Base-by-base conservation (phyloP, 2,888 invertebrate genomes). In the Myathropa florea region DNA sequence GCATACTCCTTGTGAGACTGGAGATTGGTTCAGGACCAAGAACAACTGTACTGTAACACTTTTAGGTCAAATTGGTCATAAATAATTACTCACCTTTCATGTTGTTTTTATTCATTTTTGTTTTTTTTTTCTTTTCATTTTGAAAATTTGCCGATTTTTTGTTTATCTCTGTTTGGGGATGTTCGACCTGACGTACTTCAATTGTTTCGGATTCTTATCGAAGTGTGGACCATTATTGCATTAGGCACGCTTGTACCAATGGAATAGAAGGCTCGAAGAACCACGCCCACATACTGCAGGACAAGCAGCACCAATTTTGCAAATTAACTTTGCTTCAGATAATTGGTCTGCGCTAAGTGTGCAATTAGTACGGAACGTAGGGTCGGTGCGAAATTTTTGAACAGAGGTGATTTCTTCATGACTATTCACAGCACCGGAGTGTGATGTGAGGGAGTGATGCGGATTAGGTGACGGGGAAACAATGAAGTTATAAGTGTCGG, bases 21-120 rank as follows among this genome's bases (percentile, higher is more conserved):
- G 46, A 75, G 75, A 78, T n/a, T n/a, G 55, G 28, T 53, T 28
- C 57, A 75, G 61, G 30, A 36, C 24, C 14, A 23, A 7, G 26
- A 39, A 68, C 30, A 64, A 46, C 33, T 30, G 36, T 28, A 57
- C 18, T 12, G 55, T 39, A 39, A n/a, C 12, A 53, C 55, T 36
- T 73, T 65, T 65, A 60, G 75, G 75, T 86, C 75, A 79, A 83
- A 83, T 86, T 61, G 86, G 57, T 79, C 72, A 67, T 86, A 78
- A 86, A 86, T 86, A 83, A 86, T 83, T 83, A 70, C 46, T 60
- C 33, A 75, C 67, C 86, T 83, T 79, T 83, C 73, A 10, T 68
- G 39, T 46, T 71, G 26, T 57, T 30, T 46, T 9, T 18, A 53
- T 26, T 67, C 30, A 14, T 36, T 70, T 59, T 18, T 64, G 3